Percentiles rank a stretch among this genome's conserved stretches.
Evolutionary conservation across 2,888 invertebrate genomes (phyloP).

Genomic region (Trichopoda pennipes): DNA sequence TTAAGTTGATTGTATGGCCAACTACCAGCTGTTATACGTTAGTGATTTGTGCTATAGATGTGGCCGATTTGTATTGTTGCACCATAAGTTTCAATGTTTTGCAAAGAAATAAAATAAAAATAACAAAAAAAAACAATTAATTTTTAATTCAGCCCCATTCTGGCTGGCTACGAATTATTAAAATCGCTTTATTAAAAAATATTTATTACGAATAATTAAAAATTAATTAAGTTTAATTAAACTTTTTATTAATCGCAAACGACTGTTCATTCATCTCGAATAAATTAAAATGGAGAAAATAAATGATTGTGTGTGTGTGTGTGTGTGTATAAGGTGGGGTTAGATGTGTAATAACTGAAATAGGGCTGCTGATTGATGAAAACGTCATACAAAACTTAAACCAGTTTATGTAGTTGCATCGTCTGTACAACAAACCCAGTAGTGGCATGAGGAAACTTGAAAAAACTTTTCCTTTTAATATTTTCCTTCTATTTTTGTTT

Average conservation of each 20-base stretch:
- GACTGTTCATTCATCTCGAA: background rate
- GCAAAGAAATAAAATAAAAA: background rate
- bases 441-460: constrained; percentile 67
- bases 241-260: background rate
- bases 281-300: background rate
- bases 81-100: background rate
- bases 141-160: constrained; percentile 21
- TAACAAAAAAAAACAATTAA: too few relatives aligned
- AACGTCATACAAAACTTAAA: constrained; percentile 10
- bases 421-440: constrained; percentile 45
- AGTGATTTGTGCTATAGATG: constrained; percentile 8
- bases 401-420: background rate
- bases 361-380: constrained; percentile 25
- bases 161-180: background rate
- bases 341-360: background rate
- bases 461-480: constrained; percentile 58
- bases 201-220: background rate
- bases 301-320: background rate
- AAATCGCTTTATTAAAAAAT: too few relatives aligned
- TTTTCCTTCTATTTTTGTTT: constrained; percentile 5
- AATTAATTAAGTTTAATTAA: background rate
- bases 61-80: constrained; percentile 31
- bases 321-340: too few relatives aligned
- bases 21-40: background rate
- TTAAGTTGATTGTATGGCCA: constrained; percentile 11